Evolutionary conservation across 1,140 invertebrate species (phyloP), one percentile per base, ranked within the genome.

Genomic region (Heliconius melpomene): DNA sequence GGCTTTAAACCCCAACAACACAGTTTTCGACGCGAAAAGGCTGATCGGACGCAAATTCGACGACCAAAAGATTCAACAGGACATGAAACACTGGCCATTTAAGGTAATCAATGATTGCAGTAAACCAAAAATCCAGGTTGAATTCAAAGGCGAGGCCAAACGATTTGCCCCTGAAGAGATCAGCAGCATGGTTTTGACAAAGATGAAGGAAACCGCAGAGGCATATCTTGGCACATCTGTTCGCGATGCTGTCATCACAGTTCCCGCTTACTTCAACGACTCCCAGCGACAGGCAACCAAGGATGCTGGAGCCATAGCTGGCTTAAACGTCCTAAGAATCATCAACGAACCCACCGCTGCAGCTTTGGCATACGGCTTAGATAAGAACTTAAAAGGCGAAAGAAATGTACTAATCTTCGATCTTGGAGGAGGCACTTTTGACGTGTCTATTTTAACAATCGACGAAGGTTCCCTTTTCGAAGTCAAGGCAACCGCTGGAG

Each of bases 41-140:
- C 86, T 96, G 13, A 97, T 97, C 83, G 97, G 97, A 9, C 93
- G 97, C 72, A 95, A 89, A 78, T 93, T 88, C 86, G 96, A 97
- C 82, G 97, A 97, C 87, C 92, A 95, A 1, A 97, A 96, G 85
- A 96, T 97, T 36, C 97, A 97, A 85, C 95, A 95, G 81, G 96
- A 97, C 86, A 96, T 97, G 93, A 97, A 97, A 84, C 96, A 97
- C 81, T 97, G 97, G 97, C 97, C 96, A 2, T 97, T 97, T 88
- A 96, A 95, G 81, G 97, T 97, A 20, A 88, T 96, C 18, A 97
- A 92, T 84, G 96, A 97, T 29, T 88, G 89, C 66, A 93, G 95
- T 2, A 97, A 96, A 84, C 96, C 96, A 0, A 97, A 97, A 84
- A 97, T 98, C 75, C 95, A 97, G 83, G 96, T 97, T 1, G 95